A percentile compares a stretch with the other conserved stretches of the same genome.
phyloP scores from a whole-genome alignment of 2,113 vertebrate genomes.

The Microcebus jonahi region DNA sequence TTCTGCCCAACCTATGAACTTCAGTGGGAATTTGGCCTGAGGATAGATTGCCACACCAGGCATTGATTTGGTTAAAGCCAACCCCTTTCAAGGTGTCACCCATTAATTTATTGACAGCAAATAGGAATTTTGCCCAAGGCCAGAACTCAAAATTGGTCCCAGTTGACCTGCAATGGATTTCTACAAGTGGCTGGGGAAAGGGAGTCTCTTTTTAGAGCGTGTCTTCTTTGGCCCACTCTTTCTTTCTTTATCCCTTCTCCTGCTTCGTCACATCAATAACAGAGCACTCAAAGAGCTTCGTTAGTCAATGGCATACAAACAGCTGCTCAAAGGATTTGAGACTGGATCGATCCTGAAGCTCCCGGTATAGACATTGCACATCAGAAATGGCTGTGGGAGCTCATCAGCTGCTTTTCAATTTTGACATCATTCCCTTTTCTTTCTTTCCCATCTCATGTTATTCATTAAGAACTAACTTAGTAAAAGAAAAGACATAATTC shows the following conservation, averaged over 20 bases:
- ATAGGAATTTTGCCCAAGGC: constrained; percentile 73
- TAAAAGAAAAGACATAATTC: constrained; percentile 18
- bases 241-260: constrained; percentile 31
- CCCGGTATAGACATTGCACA: background rate
- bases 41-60: constrained; percentile 67
- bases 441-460: background rate
- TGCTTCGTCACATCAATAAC: background rate
- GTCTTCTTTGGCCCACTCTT: constrained; percentile 34
- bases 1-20: constrained; percentile 5
- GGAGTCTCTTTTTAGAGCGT: constrained; percentile 28
- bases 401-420: background rate
- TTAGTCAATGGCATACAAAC: constrained; percentile 34
- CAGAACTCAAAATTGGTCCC: constrained; percentile 73
- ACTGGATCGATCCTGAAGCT: constrained; percentile 32
- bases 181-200: constrained; percentile 72
- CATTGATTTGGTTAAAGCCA: constrained; percentile 61
- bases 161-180: constrained; percentile 71
- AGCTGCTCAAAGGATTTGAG: constrained; percentile 51
- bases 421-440: background rate
- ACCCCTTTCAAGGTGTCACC: constrained; percentile 62
- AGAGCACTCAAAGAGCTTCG: constrained; percentile 57
- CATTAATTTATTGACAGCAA: constrained; percentile 74
- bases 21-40: constrained; percentile 62
- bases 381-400: background rate
- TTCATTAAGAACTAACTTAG: background rate